Evolutionary conservation across 2,113 vertebrate species (phyloP).

Genomic region (Paraplagusia blochii): DNA sequence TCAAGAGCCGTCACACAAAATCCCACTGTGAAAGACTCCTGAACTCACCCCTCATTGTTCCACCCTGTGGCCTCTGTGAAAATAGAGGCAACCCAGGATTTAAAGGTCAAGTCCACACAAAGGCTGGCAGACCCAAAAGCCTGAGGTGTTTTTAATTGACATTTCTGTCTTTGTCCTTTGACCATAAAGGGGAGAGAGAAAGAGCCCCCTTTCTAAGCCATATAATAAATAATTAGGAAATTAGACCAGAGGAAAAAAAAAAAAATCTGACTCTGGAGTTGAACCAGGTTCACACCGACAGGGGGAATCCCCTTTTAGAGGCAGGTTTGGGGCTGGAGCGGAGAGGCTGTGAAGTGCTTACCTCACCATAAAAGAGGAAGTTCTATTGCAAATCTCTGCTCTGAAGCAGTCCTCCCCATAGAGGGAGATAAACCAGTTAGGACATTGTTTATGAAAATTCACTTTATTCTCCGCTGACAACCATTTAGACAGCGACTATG

Average conservation of each 20-base stretch:
- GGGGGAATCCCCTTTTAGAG: constrained; percentile 71
- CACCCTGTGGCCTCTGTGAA: constrained; percentile 64
- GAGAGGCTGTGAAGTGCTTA: constrained; percentile 71
- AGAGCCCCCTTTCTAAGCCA: constrained; percentile 47
- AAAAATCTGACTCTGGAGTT: constrained; percentile 56
- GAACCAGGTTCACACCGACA: constrained; percentile 60
- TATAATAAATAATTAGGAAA: constrained; percentile 74
- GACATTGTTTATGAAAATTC: constrained; percentile 89
- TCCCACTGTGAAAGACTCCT: constrained; percentile 54
- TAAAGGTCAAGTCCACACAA: constrained; percentile 80
- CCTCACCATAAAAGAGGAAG: constrained; percentile 74
- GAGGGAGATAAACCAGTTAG: constrained; percentile 86
- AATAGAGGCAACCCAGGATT: constrained; percentile 76
- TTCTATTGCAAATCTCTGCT: constrained; percentile 82
- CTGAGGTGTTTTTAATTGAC: constrained; percentile 79
- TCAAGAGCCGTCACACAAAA: constrained; percentile 65
- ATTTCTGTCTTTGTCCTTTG: constrained; percentile 71
- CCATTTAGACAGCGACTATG: constrained; percentile 97
- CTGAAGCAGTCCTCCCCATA: constrained; percentile 76
- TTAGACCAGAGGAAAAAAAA: constrained; percentile 60
- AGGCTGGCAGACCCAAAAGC: constrained; percentile 61
- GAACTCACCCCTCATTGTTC: constrained; percentile 59
- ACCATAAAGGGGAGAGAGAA: constrained; percentile 57
- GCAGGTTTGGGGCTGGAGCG: constrained; percentile 52
- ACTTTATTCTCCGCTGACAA: constrained; percentile 94